Evolutionary conservation across 2,113 vertebrate species (phyloP), one percentile per base, ranked within the genome.

Genomic region (Hymenochirus boettgeri): DNA sequence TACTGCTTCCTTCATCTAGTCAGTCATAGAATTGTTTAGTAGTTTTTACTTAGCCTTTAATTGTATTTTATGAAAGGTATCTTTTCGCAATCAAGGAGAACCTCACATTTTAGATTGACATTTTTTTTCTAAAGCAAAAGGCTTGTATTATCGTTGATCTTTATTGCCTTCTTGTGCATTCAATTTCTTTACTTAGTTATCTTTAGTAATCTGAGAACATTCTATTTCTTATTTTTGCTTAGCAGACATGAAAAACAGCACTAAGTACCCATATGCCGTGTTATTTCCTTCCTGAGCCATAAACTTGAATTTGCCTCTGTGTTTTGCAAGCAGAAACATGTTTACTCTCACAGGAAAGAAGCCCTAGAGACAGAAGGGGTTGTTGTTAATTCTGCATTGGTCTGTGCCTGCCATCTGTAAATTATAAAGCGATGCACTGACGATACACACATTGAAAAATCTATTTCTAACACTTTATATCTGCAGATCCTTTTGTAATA

Each of bases 371-470:
- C 72, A 1, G 4, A 58, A 60, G 26, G 75, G 58, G 66, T 7
- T 42, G 24, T 63, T 70, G 76, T 80, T 29, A 69, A 56, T 39
- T 53, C 53, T 60, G 5, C 24, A 26, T 26, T 63, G 57, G 59
- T 15, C 57, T 69, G 73, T 77, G 58, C 54, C 57, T 70, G 45
- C 72, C 66, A 76, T 77, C 76, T 74, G 73, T 73, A 71, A 70
- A 52, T 56, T 57, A 65, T 71, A 5, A 73, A 63, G 61, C 72
- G 22, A 10, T 66, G 74, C 54, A 52, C 51, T 75, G 61, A 39
- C 72, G 70, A 61, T 65, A 48, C 42, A 31, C 71, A 62, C 72
- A 18, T 42, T 4, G 39, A 42, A n/a, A 12, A 5, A 42, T n/a
- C n/a, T n/a, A n/a, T n/a, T n/a, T n/a, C n/a, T n/a, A n/a, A n/a